Percentiles rank a stretch among this genome's conserved stretches.
phyloP scores from a whole-genome alignment of 2,113 vertebrate genomes.

The Oenanthe oenanthe region DNA sequence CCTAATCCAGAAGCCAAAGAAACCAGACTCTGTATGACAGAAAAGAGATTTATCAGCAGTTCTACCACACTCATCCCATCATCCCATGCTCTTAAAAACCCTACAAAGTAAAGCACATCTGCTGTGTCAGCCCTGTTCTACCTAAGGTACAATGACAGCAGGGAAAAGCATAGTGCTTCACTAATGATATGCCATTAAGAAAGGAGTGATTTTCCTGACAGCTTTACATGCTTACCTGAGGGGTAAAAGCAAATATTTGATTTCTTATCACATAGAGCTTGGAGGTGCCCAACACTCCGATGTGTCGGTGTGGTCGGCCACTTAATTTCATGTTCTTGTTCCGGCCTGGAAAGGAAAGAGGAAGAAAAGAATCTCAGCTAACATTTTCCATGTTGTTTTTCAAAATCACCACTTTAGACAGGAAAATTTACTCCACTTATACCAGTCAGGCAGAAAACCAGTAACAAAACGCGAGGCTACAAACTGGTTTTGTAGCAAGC shows the following conservation, averaged over 20 bases:
- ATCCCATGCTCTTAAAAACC: not conserved
- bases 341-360: slow-evolving; percentile 77
- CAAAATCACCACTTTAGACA: not conserved
- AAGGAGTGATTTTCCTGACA: not conserved
- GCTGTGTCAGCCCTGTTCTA: not conserved
- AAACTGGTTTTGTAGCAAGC: not conserved
- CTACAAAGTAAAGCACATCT: not conserved
- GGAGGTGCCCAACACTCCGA: slow-evolving; percentile 96
- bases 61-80: not conserved
- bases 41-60: not conserved
- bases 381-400: not conserved
- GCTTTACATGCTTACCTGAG: slow-evolving; percentile 79
- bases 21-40: not conserved
- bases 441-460: not conserved
- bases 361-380: not conserved
- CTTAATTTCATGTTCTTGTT: slow-evolving; percentile 91
- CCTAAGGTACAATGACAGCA: not conserved
- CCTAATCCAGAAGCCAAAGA: not conserved
- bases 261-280: slow-evolving; percentile 95
- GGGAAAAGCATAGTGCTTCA: not conserved
- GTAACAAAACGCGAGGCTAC: not conserved
- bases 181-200: not conserved
- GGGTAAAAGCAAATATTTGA: slow-evolving; percentile 92
- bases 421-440: not conserved
- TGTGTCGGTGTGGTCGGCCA: slow-evolving; percentile 93